Conservation (phyloP, 1,140 invertebrate genomes). For the Drosophila kohkoa region DNA sequence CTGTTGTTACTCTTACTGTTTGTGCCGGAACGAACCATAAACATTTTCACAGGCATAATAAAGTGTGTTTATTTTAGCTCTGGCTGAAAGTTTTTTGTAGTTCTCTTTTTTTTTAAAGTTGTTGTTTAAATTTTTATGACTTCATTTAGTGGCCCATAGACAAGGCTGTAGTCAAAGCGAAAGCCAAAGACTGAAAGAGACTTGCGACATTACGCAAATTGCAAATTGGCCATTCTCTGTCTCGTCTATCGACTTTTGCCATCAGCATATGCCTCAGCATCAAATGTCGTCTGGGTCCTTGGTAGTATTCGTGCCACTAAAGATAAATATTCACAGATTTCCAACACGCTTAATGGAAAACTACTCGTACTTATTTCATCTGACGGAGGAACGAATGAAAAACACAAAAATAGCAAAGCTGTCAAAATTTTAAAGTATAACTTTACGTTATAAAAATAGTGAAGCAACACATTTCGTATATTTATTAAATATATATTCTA, state of each 20-base stretch:
- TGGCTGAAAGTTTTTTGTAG: conserved; percentile 58
- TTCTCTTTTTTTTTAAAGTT: conserved; percentile 44
- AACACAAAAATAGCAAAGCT: not conserved
- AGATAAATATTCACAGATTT: conserved; percentile 42
- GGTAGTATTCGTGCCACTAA: conserved; percentile 34
- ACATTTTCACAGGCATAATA: conserved; percentile 73
- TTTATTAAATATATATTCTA: not conserved
- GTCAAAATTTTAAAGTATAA: conserved; percentile 14
- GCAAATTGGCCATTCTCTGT: conserved; percentile 65
- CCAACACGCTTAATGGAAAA: conserved; percentile 17
- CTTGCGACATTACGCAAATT: conserved; percentile 66
- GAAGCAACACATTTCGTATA: not conserved
- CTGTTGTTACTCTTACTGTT: conserved; percentile 18
- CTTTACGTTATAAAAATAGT: conserved; percentile 1
- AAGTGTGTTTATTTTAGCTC: conserved; percentile 71
- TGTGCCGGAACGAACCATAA: conserved; percentile 59
- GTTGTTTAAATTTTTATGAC: conserved; percentile 71
- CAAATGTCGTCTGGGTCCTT: not conserved
- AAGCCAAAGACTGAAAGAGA: conserved; percentile 3
- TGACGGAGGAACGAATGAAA: not conserved
- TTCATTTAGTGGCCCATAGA: conserved; percentile 59
- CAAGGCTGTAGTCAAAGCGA: conserved; percentile 19
- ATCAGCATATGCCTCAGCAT: conserved; percentile 56
- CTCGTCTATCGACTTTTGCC: conserved; percentile 55
- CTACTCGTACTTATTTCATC: not conserved